These are phyloP conservation scores for Microctonus hyperodae DNA, from an alignment of 2,888 invertebrate genomes.

Conservation along the genomic window DNA sequence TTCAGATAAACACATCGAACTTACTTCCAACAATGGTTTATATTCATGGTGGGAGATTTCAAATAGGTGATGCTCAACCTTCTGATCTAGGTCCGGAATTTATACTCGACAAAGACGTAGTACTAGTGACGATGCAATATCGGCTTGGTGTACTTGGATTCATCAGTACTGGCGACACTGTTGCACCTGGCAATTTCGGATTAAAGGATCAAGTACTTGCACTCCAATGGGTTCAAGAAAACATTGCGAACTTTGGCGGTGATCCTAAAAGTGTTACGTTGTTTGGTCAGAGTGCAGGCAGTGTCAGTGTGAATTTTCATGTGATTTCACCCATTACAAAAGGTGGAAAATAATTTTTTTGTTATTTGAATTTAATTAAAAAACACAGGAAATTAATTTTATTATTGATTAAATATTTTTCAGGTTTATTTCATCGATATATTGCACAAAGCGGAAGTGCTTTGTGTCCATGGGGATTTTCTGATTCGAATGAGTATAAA, in stretches of 20 bases:
- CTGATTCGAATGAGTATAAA: conserved; percentile 28
- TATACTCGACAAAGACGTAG: conserved; percentile 44
- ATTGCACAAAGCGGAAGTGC: conserved; percentile 42
- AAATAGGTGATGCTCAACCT: conserved; percentile 30
- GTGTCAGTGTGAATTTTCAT: conserved; percentile 40
- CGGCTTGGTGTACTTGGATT: conserved; percentile 46
- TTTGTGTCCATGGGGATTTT: conserved; percentile 34
- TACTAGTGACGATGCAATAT: conserved; percentile 45
- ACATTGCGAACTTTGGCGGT: conserved; percentile 42
- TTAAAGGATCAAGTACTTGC: conserved; percentile 45
- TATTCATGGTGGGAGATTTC: conserved; percentile 42
- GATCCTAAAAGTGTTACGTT: conserved; percentile 41
- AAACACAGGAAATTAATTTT: neutral
- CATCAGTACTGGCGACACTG: conserved; percentile 41
- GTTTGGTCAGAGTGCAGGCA: conserved; percentile 41
- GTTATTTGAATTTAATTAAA: neutral
- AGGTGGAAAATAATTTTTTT: conserved; percentile 26
- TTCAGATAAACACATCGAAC: conserved; percentile 25
- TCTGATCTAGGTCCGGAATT: conserved; percentile 38
- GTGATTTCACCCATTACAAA: conserved; percentile 36
- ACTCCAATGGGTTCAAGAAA: conserved; percentile 41
- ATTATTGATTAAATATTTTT: neutral
- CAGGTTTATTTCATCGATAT: conserved; percentile 42
- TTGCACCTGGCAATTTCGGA: conserved; percentile 44
- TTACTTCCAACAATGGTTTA: conserved; percentile 44